Percentiles rank a stretch among this genome's conserved stretches.
phyloP scores from a whole-genome alignment of 2,113 vertebrate species.

The Dissostichus mawsoni region DNA sequence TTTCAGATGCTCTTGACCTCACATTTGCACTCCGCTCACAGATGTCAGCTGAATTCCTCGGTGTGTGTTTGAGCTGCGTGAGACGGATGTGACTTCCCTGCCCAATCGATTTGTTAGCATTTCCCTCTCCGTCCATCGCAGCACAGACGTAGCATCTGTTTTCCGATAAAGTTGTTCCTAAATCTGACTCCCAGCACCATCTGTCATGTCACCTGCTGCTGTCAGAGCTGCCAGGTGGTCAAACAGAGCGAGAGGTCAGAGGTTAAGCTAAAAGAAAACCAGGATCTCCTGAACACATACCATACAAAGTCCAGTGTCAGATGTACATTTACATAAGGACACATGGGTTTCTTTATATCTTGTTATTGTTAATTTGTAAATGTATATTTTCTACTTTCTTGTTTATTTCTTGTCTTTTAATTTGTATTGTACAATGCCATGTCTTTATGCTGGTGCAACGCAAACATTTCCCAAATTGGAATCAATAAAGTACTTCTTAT shows the following conservation, averaged over 20 bases:
- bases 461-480: too few species aligned
- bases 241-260: conserved; percentile 66
- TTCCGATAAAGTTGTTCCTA: conserved; percentile 59
- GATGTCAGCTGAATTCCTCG: conserved; percentile 2
- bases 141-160: conserved; percentile 63
- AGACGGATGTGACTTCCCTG: conserved; percentile 8
- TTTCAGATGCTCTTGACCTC: conserved; percentile 2
- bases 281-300: not conserved
- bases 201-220: conserved; percentile 76
- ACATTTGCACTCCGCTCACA: conserved; percentile 15
- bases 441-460: too few species aligned
- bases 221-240: conserved; percentile 76
- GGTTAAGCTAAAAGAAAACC: conserved; percentile 53
- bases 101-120: conserved; percentile 61
- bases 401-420: too few species aligned
- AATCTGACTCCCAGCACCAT: conserved; percentile 70
- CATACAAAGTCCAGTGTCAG: not conserved
- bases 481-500: too few species aligned
- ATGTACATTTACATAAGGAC: too few species aligned
- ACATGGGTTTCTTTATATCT: too few species aligned
- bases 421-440: too few species aligned
- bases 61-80: not conserved
- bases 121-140: conserved; percentile 33
- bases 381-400: too few species aligned
- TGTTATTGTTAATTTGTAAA: too few species aligned